Conservation (phyloP, 37 sponge, comb jelly and placozoan species). For the Oscarella lobularis region DNA sequence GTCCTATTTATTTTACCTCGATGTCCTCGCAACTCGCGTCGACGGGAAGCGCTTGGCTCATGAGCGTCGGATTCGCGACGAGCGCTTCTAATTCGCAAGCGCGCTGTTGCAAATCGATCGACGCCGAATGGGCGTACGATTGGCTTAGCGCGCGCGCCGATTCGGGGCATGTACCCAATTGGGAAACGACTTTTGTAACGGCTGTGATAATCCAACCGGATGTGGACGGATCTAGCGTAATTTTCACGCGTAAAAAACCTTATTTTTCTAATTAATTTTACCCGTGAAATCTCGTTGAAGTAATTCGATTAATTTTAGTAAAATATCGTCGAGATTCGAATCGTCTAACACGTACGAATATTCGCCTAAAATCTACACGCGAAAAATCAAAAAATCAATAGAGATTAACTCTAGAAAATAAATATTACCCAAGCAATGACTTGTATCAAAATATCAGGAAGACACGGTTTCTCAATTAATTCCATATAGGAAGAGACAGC, state of each 20-base stretch:
- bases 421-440: slow-evolving; percentile 58
- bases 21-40: slow-evolving; percentile 85
- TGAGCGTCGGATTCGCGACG: slow-evolving; percentile 18
- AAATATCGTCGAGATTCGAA: slow-evolving; percentile 26
- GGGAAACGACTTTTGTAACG: slow-evolving; percentile 41
- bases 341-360: slow-evolving; percentile 29
- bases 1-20: slow-evolving; percentile 18
- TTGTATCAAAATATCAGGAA: slow-evolving; percentile 54
- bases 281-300: slow-evolving; percentile 23
- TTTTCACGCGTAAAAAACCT: background rate
- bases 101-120: slow-evolving; percentile 64
- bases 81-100: slow-evolving; percentile 55
- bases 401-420: background rate
- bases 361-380: slow-evolving; percentile 13
- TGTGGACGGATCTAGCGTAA: slow-evolving; percentile 21
- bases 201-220: slow-evolving; percentile 41
- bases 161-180: slow-evolving; percentile 36
- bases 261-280: no score
- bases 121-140: slow-evolving; percentile 20
- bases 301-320: slow-evolving; percentile 35
- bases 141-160: slow-evolving; percentile 24
- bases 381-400: background rate
- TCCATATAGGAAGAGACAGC: slow-evolving; percentile 51
- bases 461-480: slow-evolving; percentile 41
- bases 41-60: slow-evolving; percentile 61